Base-by-base conservation (phyloP, 2,113 vertebrate species). In the Mastomys coucha region DNA sequence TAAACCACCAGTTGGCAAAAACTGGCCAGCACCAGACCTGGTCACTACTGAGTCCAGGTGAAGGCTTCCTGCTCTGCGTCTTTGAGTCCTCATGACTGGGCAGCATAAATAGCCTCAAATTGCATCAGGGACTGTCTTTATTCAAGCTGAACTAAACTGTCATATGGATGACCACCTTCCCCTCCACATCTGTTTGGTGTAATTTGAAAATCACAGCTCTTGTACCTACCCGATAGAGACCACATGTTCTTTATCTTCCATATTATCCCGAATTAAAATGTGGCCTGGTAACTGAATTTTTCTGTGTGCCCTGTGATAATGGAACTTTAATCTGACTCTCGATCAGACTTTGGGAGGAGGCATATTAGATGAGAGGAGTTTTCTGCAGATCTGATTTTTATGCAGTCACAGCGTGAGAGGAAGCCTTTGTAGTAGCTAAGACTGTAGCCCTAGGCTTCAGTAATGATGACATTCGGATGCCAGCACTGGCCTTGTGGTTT, bases 191-290 rank as follows among this genome's bases (percentile, higher is more conserved):
- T 97, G 95, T 95, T 97, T 98, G 97, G 97, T 93, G 65, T 97
- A 97, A 98, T 99, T 98, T 98, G 95, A 97, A 98, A 98, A 98
- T 98, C 98, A 97, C 81, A 96, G 93, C 86, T 89, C 89, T 88
- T 95, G 93, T 95, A 98, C 98, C 98, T 98, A 88, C 82, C 88
- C 19, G 31, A 96, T 92, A 56, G 26, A 75, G 20, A 82, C 97
- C 97, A 87, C 94, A 97, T 97, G 98, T 93, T 98, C 96, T 96
- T 97, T 89, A 96, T 98, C 97, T 97, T 97, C 98, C 97, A 97
- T 97, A 98, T 97, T 98, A 98, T 97, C 98, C 98, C 97, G 96
- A 98, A 98, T 98, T 98, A 98, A 94, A 70, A 76, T 78, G 58
- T 97, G 97, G 96, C 89, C 98, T 98, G 97, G 87, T 96, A 45